Percentiles rank a stretch among this genome's conserved stretches.
Evolutionary conservation across 2,888 invertebrate genomes (phyloP).

Genomic region (Sminthurides aquaticus): DNA sequence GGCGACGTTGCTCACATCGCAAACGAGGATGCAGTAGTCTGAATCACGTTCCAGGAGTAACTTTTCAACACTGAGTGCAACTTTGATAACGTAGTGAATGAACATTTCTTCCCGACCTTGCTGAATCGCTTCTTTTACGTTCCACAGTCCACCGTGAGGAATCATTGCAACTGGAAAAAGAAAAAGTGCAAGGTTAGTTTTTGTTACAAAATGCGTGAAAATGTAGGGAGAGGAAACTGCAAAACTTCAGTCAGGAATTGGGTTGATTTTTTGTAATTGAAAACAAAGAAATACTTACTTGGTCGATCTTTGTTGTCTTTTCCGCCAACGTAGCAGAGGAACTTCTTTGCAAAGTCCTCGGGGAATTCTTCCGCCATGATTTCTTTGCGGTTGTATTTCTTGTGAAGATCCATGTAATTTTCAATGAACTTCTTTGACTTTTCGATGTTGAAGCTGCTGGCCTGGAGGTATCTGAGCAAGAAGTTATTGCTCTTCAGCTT

Average conservation of each 20-base stretch:
- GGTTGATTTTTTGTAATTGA: not conserved
- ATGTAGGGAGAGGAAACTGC: too few relatives aligned
- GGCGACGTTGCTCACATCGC: conserved; percentile 18
- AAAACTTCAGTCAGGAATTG: too few relatives aligned
- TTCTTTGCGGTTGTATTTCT: not conserved
- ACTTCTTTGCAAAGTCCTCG: conserved; percentile 12
- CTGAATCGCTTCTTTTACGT: conserved; percentile 18
- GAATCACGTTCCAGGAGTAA: conserved; percentile 11
- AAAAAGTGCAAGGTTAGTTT: not conserved
- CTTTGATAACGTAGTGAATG: conserved; percentile 19
- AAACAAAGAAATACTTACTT: conserved; percentile 5
- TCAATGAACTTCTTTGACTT: conserved; percentile 11
- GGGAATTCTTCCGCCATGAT: conserved; percentile 6
- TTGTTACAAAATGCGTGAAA: too few relatives aligned
- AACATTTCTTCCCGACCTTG: conserved; percentile 18
- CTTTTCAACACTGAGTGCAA: conserved; percentile 9
- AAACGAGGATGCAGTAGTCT: conserved; percentile 19
- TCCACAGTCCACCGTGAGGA: conserved; percentile 20
- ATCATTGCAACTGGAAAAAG: conserved; percentile 17
- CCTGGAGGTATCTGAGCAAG: conserved; percentile 9
- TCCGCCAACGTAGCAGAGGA: conserved; percentile 11
- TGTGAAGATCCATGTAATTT: conserved; percentile 4
- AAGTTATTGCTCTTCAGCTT: conserved; percentile 9
- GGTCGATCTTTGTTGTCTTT: conserved; percentile 8
- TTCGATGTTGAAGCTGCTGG: conserved; percentile 7